Conservation (phyloP, 1,140 invertebrate genomes). For the Psilanteris sp. region DNA sequence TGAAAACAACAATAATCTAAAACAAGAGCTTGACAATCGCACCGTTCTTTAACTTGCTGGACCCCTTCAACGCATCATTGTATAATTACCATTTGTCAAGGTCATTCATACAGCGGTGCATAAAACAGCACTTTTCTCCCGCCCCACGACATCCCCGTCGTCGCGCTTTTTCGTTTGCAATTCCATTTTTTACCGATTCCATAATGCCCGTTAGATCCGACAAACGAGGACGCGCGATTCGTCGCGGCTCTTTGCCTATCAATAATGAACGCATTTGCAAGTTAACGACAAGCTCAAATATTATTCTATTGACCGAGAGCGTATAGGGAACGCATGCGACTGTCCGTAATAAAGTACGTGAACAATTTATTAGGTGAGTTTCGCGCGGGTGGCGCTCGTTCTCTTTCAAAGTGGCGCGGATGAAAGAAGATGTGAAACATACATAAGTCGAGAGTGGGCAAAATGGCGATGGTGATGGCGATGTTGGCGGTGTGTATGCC, state of each 20-base stretch:
- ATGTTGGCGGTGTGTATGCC: conserved; percentile 74
- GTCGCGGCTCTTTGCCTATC: conserved; percentile 10
- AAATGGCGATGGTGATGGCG: conserved; percentile 65
- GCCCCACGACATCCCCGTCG: too few species aligned
- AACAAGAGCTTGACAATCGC: too few species aligned
- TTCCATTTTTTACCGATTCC: neutral
- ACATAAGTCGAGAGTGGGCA: conserved; percentile 58
- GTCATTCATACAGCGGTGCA: too few species aligned
- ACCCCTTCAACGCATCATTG: too few species aligned
- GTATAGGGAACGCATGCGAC: conserved; percentile 37
- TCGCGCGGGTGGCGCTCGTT: conserved; percentile 56
- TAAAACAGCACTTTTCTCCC: too few species aligned
- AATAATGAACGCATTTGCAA: conserved; percentile 46
- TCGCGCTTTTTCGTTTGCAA: too few species aligned
- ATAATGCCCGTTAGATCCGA: conserved; percentile 28
- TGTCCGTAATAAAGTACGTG: conserved; percentile 49
- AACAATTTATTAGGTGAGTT: conserved; percentile 55
- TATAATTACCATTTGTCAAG: too few species aligned
- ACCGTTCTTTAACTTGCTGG: too few species aligned
- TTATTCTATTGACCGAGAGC: conserved; percentile 48
- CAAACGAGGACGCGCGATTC: conserved; percentile 6
- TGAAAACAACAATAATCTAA: too few species aligned
- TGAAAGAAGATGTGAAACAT: conserved; percentile 63
- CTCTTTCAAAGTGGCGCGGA: conserved; percentile 67
- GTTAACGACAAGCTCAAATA: conserved; percentile 55